These are phyloP conservation scores for Marcusenius ussheri DNA, from an alignment of 2,113 vertebrate genomes.

Conservation along the genomic window DNA sequence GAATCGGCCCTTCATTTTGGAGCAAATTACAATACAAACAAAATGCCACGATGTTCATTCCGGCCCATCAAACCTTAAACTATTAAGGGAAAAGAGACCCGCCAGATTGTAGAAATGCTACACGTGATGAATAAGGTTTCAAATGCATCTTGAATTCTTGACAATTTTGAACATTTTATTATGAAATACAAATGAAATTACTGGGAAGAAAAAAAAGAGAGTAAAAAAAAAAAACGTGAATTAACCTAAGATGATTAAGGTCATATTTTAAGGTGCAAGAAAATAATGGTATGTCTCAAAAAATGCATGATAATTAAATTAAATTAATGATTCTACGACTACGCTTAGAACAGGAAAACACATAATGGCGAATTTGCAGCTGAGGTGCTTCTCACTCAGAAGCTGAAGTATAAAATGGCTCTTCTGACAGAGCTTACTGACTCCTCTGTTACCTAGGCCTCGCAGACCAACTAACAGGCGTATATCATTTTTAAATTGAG, in stretches of 20 bases:
- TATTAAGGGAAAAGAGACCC: neutral
- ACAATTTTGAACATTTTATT: neutral
- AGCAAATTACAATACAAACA: neutral
- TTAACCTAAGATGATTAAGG: neutral
- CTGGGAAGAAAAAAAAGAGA: neutral
- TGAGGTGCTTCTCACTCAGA: neutral
- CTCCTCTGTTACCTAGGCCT: neutral
- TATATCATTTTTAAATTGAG: neutral
- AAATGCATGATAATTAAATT: neutral
- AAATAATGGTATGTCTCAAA: neutral
- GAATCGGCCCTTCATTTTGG: neutral
- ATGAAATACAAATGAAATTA: neutral
- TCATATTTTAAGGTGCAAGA: neutral
- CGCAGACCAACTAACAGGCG: neutral
- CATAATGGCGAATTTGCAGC: neutral
- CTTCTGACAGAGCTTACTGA: neutral
- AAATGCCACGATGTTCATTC: neutral
- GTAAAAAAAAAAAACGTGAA: neutral
- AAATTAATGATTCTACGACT: neutral
- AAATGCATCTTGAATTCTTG: neutral
- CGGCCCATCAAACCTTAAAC: neutral
- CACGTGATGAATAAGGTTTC: neutral
- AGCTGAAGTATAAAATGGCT: slow-evolving; percentile 11
- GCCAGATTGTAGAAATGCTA: neutral
- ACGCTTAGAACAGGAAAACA: neutral